A percentile compares a stretch with the other conserved stretches of the same genome.
These are phyloP conservation scores for Mesochorus sp. DNA, from an alignment of 2,888 invertebrate species.

Conservation along the genomic window DNA sequence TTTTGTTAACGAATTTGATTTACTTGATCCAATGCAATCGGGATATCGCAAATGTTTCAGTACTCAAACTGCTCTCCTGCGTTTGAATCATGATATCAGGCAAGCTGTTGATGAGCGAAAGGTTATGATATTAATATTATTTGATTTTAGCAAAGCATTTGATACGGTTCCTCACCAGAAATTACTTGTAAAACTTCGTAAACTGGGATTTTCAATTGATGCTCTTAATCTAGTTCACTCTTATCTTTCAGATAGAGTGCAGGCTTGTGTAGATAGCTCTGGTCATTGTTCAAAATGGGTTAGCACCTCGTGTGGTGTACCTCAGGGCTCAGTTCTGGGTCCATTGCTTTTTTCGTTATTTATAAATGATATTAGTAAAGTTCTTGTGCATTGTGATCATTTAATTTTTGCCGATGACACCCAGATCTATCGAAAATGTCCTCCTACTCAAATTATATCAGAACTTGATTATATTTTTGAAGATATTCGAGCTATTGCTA, in stretches of 20 bases:
- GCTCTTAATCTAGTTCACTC: background rate
- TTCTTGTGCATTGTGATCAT: background rate
- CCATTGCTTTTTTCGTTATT: slow-evolving; percentile 5
- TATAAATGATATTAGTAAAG: slow-evolving; percentile 14
- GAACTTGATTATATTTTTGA: background rate
- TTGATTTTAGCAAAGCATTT: background rate
- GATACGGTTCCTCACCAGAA: background rate
- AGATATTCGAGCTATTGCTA: background rate
- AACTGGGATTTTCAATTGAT: background rate
- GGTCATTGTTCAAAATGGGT: background rate
- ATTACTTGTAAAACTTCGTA: background rate
- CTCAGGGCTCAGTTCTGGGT: slow-evolving; percentile 6
- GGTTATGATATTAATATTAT: background rate
- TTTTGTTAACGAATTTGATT: background rate
- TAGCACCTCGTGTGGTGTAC: background rate
- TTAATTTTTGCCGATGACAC: slow-evolving; percentile 38
- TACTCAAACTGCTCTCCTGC: background rate
- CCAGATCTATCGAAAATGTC: slow-evolving; percentile 9
- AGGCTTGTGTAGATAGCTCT: background rate
- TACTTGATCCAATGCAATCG: background rate
- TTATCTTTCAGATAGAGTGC: background rate
- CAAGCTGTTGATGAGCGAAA: background rate
- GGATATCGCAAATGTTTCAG: background rate
- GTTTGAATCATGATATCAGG: background rate
- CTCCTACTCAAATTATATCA: background rate